These are phyloP conservation scores for Pimephales promelas DNA, from an alignment of 2,113 vertebrate species.

Conservation along the genomic window DNA sequence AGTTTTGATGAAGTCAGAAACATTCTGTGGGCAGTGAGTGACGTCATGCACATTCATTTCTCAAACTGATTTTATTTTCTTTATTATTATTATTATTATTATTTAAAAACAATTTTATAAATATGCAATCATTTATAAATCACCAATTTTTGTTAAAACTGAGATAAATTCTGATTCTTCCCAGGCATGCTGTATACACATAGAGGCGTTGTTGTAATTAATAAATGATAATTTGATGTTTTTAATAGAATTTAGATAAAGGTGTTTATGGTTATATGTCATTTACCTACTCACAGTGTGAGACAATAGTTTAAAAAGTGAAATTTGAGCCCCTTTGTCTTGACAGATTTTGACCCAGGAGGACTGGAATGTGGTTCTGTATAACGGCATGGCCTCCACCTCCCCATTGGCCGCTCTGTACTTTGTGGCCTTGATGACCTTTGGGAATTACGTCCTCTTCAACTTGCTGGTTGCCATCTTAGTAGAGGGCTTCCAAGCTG, in stretches of 20 bases:
- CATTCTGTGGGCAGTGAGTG: not conserved
- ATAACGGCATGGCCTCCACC: conserved; percentile 98
- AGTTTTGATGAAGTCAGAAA: not conserved
- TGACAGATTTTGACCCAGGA: conserved; percentile 94
- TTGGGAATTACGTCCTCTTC: conserved; percentile 97
- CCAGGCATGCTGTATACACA: not conserved
- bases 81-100: too few species aligned
- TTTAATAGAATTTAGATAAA: not conserved
- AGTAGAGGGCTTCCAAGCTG: conserved; percentile 96
- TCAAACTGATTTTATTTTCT: not conserved
- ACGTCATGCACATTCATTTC: not conserved
- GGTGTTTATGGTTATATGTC: not conserved
- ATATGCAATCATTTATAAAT: too few species aligned
- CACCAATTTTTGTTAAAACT: not conserved
- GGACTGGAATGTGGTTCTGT: conserved; percentile 97
- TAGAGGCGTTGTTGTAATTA: not conserved
- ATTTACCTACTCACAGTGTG: not conserved
- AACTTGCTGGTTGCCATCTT: conserved; percentile 97
- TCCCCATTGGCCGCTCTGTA: conserved; percentile 93
- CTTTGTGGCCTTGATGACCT: conserved; percentile 97
- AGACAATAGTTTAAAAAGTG: not conserved
- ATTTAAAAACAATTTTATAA: too few species aligned
- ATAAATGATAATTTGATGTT: not conserved
- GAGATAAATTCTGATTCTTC: not conserved
- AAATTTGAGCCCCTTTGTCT: not conserved